Conservation (phyloP, 2,888 invertebrate genomes). For the Apomyelois bistriatella region DNA sequence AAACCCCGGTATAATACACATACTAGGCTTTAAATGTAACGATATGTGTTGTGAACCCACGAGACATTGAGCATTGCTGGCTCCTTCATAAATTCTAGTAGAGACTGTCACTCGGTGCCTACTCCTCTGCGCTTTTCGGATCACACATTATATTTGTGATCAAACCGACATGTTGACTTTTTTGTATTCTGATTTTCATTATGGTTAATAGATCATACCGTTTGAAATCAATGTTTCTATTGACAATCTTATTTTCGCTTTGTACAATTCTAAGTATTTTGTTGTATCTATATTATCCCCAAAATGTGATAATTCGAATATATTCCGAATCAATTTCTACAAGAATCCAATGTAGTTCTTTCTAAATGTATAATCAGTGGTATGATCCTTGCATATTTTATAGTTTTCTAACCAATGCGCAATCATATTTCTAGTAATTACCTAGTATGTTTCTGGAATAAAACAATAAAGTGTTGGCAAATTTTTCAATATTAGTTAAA, state of each 20-base stretch:
- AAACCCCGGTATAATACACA: slow-evolving; percentile 96
- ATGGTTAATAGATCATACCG: slow-evolving; percentile 48
- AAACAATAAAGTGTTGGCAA: background rate
- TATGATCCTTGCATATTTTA: too few species aligned
- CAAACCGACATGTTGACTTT: slow-evolving; percentile 33
- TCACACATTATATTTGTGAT: slow-evolving; percentile 49
- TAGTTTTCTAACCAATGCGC: too few species aligned
- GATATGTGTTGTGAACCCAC: slow-evolving; percentile 80
- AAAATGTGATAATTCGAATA: too few species aligned
- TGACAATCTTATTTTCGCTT: background rate
- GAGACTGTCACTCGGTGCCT: slow-evolving; percentile 78
- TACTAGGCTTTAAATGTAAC: slow-evolving; percentile 76
- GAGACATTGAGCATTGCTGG: slow-evolving; percentile 64
- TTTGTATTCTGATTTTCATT: slow-evolving; percentile 31
- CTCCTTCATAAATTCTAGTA: slow-evolving; percentile 66
- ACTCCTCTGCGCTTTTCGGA: slow-evolving; percentile 69
- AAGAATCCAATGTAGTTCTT: too few species aligned
- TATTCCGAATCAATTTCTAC: too few species aligned
- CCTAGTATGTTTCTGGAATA: too few species aligned
- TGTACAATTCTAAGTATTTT: background rate
- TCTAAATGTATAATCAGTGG: too few species aligned
- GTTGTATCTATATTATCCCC: background rate
- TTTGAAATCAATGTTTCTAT: background rate
- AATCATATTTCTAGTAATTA: too few species aligned
- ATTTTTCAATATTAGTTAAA: background rate